Evolutionary conservation across 53 echinoderm and acorn worm genomes (phyloP), one percentile per base, ranked within the genome.

Genomic region (Henricia sp.): DNA sequence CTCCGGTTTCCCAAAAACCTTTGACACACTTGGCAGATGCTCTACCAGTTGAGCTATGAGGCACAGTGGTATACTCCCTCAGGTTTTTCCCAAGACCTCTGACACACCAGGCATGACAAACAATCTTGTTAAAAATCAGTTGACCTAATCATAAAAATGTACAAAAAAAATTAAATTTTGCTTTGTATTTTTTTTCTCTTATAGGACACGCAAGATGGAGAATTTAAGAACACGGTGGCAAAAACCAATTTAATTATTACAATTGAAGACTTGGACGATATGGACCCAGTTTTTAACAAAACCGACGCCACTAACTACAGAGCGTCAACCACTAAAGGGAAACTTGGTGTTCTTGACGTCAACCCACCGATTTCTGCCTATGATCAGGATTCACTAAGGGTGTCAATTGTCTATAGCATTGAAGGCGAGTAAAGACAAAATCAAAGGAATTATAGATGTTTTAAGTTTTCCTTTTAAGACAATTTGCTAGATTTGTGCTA

Each of bases 181-280:
- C 17, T 70, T 30, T 26, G 1, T 16, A 25, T 16, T 27, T 2
- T 35, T n/a, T 72, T 33, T 52, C 19, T 50, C 50, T 60, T 3
- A 4, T 19, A 80, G 80, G 80, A 80, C 36, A 33, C 63, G 4
- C 46, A 37, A 32, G 50, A 29, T 1, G 80, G 80, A n/a, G 1
- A 0, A 13, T 80, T 23, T 43, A 16, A 80, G 32, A 43, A 48
- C 50, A 17, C 3, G 2, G 20, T 44, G 30, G 12, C 63, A 1
- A 38, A 62, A 27, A 30, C 48, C 43, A 80, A 0, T 19, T 46
- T 80, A 13, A 63, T 9, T 5, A 80, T 80, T 24, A 35, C 1
- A 2, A 33, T 80, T 1, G 63, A 80, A 43, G 80, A 80, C 35
- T 52, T 80, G 12, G 80, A 80, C 17, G 80, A 80, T 20, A 3